A percentile compares a stretch with the other conserved stretches of the same genome.
Conservation (phyloP, 1,140 invertebrate species). For the Phenacoccus solenopsis region DNA sequence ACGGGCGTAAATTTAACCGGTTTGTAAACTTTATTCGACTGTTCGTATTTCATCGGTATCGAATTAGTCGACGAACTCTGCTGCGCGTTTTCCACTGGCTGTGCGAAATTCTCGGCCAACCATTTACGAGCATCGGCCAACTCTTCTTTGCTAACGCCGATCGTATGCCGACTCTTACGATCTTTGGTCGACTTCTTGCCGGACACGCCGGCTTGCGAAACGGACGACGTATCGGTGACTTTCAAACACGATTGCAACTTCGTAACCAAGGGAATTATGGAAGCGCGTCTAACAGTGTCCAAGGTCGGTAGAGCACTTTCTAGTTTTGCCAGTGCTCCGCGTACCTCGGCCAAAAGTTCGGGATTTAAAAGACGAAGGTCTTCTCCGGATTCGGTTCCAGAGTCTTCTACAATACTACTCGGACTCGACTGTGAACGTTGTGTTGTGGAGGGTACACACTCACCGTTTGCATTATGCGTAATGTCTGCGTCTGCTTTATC, state of each 20-base stretch:
- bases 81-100: not conserved
- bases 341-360: conserved; percentile 58
- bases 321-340: conserved; percentile 56
- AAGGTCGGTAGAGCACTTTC: conserved; percentile 49
- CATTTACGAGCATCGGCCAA: conserved; percentile 57
- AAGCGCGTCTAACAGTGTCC: conserved; percentile 41
- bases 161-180: conserved; percentile 50
- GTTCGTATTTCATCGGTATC: conserved; percentile 25
- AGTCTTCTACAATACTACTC: conserved; percentile 37
- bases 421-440: not conserved
- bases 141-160: conserved; percentile 66
- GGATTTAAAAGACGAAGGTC: conserved; percentile 33
- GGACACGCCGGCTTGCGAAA: conserved; percentile 21
- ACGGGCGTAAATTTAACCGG: conserved; percentile 31
- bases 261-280: conserved; percentile 57
- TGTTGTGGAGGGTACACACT: not conserved
- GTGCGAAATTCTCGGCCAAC: conserved; percentile 42
- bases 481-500: not conserved
- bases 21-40: conserved; percentile 26
- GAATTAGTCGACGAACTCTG: not conserved
- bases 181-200: conserved; percentile 23
- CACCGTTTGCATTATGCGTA: not conserved
- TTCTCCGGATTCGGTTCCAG: conserved; percentile 53
- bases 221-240: conserved; percentile 25
- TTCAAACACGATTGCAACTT: conserved; percentile 56